phyloP scores from a whole-genome alignment of 2,113 vertebrate species.

The Hirundichthys speculiger region DNA sequence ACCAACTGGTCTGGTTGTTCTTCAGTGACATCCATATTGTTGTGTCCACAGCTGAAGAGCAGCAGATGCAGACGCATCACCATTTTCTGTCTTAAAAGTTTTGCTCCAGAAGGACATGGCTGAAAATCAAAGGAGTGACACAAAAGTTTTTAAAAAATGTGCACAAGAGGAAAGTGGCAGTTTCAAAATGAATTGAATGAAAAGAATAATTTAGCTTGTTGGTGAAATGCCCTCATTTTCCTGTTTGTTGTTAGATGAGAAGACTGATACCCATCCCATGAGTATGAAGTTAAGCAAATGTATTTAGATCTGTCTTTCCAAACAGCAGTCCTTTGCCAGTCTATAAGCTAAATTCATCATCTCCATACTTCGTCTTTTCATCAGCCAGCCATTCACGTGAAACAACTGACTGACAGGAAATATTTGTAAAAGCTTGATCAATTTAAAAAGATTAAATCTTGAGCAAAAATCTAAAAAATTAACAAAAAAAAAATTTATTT shows the following conservation, averaged over 20 bases:
- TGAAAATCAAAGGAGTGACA: neutral
- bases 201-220: no score
- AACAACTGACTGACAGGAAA: no score
- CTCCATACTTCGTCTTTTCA: no score
- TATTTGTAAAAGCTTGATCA: neutral
- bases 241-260: neutral
- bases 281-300: no score
- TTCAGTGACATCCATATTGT: conserved; percentile 13
- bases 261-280: no score
- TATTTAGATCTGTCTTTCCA: no score
- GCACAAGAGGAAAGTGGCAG: neutral
- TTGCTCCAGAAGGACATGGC: neutral
- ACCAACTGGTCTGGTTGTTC: conserved; percentile 6
- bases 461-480: neutral
- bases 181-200: no score
- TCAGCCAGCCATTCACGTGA: no score
- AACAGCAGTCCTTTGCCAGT: no score
- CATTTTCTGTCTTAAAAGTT: neutral
- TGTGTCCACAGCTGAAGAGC: conserved; percentile 9
- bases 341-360: no score
- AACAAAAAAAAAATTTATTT: no score
- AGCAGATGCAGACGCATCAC: conserved; percentile 9
- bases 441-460: neutral
- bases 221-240: neutral
- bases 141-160: neutral